Conservation (phyloP, 2,888 invertebrate genomes). For the Epinotia brunnichana region DNA sequence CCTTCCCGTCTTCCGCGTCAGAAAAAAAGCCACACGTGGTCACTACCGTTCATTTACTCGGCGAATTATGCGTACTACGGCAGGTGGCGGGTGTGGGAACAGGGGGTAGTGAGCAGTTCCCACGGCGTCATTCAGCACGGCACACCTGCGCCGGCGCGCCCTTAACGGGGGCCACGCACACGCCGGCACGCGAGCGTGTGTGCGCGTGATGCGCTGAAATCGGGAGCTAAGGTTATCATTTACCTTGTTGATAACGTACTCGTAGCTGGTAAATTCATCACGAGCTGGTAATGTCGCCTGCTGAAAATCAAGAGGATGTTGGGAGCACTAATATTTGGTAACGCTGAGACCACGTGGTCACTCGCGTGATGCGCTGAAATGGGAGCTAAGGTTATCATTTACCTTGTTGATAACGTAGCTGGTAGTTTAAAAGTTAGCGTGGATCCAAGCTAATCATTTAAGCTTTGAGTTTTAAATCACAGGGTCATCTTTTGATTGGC, state of each 20-base stretch:
- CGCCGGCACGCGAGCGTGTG: slow-evolving; percentile 78
- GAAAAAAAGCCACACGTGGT: slow-evolving; percentile 81
- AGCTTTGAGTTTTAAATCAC: no score
- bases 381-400: no score
- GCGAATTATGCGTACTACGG: slow-evolving; percentile 84
- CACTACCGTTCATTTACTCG: slow-evolving; percentile 84
- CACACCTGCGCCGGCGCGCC: slow-evolving; percentile 76
- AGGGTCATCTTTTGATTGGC: no score
- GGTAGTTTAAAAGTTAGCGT: background rate
- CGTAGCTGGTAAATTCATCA: background rate
- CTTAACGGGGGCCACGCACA: slow-evolving; percentile 80
- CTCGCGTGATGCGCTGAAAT: no score
- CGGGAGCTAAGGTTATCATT: background rate
- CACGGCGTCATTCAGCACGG: slow-evolving; percentile 78
- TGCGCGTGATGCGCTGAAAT: slow-evolving; percentile 39
- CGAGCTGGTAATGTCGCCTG: no score
- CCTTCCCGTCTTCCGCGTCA: slow-evolving; percentile 80
- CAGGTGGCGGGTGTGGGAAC: slow-evolving; percentile 83
- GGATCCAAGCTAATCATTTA: no score
- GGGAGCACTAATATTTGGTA: no score
- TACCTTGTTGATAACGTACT: background rate
- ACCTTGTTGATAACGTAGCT: background rate
- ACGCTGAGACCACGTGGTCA: no score
- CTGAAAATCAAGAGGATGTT: no score
- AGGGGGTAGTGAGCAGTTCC: slow-evolving; percentile 78